phyloP scores from a whole-genome alignment of 2,888 invertebrate species.

The Megamerina dolium region DNA sequence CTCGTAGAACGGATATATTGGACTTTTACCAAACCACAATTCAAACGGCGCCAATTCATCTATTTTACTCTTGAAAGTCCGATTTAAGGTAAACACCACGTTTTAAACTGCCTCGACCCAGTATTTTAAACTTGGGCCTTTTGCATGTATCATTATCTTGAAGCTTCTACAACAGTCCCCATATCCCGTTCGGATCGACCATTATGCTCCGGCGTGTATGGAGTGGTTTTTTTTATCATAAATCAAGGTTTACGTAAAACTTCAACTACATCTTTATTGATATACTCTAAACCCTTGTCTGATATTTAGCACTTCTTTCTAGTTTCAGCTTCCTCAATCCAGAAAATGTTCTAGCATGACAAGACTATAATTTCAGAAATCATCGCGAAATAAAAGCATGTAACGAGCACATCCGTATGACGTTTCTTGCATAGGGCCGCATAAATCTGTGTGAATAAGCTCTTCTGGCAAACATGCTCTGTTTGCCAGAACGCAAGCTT shows the following conservation, averaged over 20 bases:
- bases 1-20: conserved; percentile 36
- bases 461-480: conserved; percentile 16
- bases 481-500: conserved; percentile 23
- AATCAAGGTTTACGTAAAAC: conserved; percentile 26
- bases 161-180: conserved; percentile 35
- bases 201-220: conserved; percentile 29
- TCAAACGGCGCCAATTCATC: conserved; percentile 30
- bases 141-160: conserved; percentile 23
- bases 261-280: conserved; percentile 22
- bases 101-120: conserved; percentile 44
- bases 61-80: conserved; percentile 23
- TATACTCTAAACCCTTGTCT: conserved; percentile 30
- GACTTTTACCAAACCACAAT: conserved; percentile 19
- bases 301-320: conserved; percentile 24
- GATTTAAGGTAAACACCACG: conserved; percentile 36
- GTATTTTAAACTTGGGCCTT: conserved; percentile 24
- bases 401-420: conserved; percentile 22
- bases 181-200: conserved; percentile 38
- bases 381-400: conserved; percentile 23
- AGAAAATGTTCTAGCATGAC: conserved; percentile 16
- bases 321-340: conserved; percentile 22
- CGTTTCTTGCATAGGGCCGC: conserved; percentile 21
- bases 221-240: conserved; percentile 17
- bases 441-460: conserved; percentile 25
- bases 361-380: conserved; percentile 18